Percentiles rank a stretch among this genome's conserved stretches.
These are phyloP conservation scores for Neolamprologus hecqui DNA, from an alignment of 2,113 vertebrate genomes.

Conservation along the genomic window DNA sequence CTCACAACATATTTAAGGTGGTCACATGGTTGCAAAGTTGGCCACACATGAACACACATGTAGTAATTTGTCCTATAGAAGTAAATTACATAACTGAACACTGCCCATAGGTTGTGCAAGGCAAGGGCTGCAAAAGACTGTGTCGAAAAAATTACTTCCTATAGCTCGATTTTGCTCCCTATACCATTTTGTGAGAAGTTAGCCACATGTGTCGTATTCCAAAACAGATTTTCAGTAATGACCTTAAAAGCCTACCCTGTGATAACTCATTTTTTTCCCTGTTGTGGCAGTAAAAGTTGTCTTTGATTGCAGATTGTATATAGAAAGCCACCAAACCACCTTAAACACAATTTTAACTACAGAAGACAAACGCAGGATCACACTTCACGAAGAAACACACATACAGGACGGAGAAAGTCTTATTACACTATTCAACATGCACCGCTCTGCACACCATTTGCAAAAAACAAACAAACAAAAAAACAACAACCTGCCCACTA, in stretches of 20 bases:
- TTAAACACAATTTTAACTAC: neutral
- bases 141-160: neutral
- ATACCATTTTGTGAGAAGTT: neutral
- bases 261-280: rapidly evolving
- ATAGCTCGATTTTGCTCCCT: rapidly evolving
- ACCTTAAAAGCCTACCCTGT: neutral
- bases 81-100: neutral
- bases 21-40: neutral
- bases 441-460: neutral
- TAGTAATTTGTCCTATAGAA: neutral
- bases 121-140: neutral
- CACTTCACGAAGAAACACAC: rapidly evolving
- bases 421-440: neutral
- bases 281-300: neutral
- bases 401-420: neutral
- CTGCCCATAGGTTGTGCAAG: neutral
- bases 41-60: neutral
- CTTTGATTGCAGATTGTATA: neutral
- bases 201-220: neutral
- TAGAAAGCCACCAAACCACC: neutral
- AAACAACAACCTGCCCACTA: neutral
- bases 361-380: neutral
- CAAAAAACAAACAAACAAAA: neutral
- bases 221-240: neutral
- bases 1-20: neutral